A percentile compares a stretch with the other conserved stretches of the same genome.
phyloP scores from a whole-genome alignment of 2,113 vertebrate species.

The Thunnus thynnus region DNA sequence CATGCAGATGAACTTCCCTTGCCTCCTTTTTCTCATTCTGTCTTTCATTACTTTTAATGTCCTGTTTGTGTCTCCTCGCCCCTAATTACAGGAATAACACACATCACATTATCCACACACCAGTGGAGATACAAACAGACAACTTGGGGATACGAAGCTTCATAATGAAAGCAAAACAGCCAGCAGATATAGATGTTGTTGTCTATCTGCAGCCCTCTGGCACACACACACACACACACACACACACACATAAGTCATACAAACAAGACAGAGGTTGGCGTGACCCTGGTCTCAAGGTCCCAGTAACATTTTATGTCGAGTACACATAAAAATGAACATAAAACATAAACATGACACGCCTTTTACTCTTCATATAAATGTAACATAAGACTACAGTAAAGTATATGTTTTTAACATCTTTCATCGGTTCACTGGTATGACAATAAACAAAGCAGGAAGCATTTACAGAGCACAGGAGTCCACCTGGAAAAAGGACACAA shows the following conservation, averaged over 20 bases:
- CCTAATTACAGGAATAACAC: constrained; percentile 11
- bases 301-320: not conserved
- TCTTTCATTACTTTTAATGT: not conserved
- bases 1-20: too few relatives aligned
- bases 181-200: not conserved
- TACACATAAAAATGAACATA: not conserved
- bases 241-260: not conserved
- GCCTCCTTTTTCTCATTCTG: not conserved
- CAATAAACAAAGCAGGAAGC: not conserved
- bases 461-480: too few relatives aligned
- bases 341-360: not conserved
- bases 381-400: not conserved
- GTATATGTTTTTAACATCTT: not conserved
- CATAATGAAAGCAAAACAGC: not conserved
- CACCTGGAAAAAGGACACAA: not conserved
- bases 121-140: not conserved
- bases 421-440: not conserved
- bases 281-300: constrained; percentile 24
- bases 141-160: not conserved
- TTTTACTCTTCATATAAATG: not conserved
- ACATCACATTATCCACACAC: not conserved
- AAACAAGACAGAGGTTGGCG: not conserved
- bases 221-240: not conserved
- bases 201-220: not conserved
- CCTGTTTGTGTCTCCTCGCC: not conserved